Conservation (phyloP, 2,113 vertebrate genomes). For the Fukomys damarensis region DNA sequence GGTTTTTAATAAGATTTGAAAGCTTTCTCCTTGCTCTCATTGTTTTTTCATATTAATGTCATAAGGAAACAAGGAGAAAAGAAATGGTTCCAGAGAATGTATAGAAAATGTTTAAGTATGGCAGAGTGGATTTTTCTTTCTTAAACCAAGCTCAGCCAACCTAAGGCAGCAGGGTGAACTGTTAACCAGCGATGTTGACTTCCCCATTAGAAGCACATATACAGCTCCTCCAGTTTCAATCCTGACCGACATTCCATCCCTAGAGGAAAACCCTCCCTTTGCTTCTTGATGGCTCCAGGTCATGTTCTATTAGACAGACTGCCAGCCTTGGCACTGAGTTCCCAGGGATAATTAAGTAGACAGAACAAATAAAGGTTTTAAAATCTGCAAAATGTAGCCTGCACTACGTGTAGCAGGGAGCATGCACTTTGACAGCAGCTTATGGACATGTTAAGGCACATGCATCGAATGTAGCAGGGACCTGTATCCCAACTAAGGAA, state of each 20-base stretch:
- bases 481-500: conserved; percentile 4
- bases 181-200: not conserved
- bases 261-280: conserved; percentile 30
- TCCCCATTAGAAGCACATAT: conserved; percentile 4
- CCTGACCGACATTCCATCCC: not conserved
- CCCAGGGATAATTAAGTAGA: conserved; percentile 68
- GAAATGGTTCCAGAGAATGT: conserved; percentile 22
- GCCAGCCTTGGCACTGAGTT: conserved; percentile 54
- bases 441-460: conserved; percentile 60
- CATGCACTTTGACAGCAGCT: conserved; percentile 34
- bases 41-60: conserved; percentile 46
- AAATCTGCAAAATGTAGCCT: conserved; percentile 33
- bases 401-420: not conserved
- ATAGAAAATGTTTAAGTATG: conserved; percentile 27
- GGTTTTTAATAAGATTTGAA: conserved; percentile 29
- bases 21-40: not conserved
- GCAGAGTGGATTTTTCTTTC: not conserved
- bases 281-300: conserved; percentile 14
- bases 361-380: conserved; percentile 74
- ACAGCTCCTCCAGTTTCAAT: not conserved
- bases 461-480: conserved; percentile 44
- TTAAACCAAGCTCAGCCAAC: not conserved
- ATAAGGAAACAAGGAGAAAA: not conserved
- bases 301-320: conserved; percentile 35
- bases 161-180: not conserved